Evolutionary conservation across 2,797 vertebrate species (phyloP), one percentile per base, ranked within the genome.

Genomic region (Tamandua tetradactyla): DNA sequence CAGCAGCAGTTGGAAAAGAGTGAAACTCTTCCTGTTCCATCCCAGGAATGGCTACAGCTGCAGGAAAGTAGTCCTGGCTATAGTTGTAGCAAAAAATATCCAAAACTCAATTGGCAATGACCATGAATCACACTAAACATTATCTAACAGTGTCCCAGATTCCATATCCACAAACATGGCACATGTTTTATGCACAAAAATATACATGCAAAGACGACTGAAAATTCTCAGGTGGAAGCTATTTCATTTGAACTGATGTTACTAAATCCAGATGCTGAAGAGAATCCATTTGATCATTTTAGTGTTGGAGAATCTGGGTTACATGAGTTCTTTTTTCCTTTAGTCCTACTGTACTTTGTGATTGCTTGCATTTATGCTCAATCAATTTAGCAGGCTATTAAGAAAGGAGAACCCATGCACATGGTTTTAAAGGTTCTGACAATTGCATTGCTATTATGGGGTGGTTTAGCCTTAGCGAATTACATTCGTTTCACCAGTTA

Each of bases 201-300:
- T 99, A 99, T 93, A 99, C 99, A 1, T 99, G 99, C 97, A 98
- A 97, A 95, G 99, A 99, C 97, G 98, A 98, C 79, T 96, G 97
- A 97, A 4, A 95, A 94, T 55, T 97, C 98, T 88, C 98, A 98
- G 3, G 97, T 97, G 55, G 98, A 99, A 81, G 99, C 99, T 72
- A 97, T 99, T 96, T 96, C 96, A 20, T 99, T 99, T 97, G 98
- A 99, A 83, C 98, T 99, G 97, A 81, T 99, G 95, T 97, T 99
- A 97, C 96, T 99, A 86, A 99, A 99, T 93, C 98, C 99, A 0
- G 99, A 99, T 98, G 98, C 99, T 0, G 99, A 99, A 69, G 99
- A 99, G 89, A 99, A 99, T 98, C 99, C 99, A 2, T 97, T 99
- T 97, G 99, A 99, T 96, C 99, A 99, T 98, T 99, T 99, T 98